These are phyloP conservation scores for Phylloscopus trochiloides DNA, from an alignment of 2,113 vertebrate genomes.

Conservation along the genomic window DNA sequence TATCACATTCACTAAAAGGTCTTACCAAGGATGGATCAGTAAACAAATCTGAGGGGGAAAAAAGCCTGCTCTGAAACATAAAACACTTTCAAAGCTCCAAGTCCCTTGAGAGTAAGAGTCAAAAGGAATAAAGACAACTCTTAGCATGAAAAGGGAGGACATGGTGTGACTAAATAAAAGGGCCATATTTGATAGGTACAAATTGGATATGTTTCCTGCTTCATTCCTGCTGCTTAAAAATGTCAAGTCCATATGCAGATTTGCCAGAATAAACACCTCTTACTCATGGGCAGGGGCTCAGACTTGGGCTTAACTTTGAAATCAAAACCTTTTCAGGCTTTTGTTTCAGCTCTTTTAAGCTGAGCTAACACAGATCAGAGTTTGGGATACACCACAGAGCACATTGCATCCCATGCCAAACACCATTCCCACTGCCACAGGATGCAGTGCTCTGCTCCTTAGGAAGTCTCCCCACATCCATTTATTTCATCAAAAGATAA, in stretches of 20 bases:
- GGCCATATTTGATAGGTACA: slow-evolving; percentile 40
- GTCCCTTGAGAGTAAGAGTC: slow-evolving; percentile 25
- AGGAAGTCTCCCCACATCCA: background rate
- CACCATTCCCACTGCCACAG: background rate
- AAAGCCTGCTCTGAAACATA: slow-evolving; percentile 48
- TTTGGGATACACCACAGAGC: background rate
- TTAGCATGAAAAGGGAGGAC: slow-evolving; percentile 23
- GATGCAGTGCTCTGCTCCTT: background rate
- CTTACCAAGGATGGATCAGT: slow-evolving; percentile 55
- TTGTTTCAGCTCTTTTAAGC: background rate
- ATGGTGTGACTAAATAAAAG: slow-evolving; percentile 41
- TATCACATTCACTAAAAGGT: slow-evolving; percentile 63
- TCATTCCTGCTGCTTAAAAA: slow-evolving; percentile 22
- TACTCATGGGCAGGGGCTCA: background rate
- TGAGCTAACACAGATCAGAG: background rate
- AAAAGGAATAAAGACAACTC: slow-evolving; percentile 58
- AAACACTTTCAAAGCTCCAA: slow-evolving; percentile 44
- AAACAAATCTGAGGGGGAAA: slow-evolving; percentile 51
- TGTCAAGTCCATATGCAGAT: background rate
- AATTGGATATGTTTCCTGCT: slow-evolving; percentile 13
- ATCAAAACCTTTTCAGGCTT: background rate
- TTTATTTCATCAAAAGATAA: slow-evolving; percentile 70
- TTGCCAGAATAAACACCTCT: background rate
- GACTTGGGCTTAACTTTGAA: background rate
- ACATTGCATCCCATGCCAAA: background rate